A percentile compares a stretch with the other conserved stretches of the same genome.
Evolutionary conservation across 2,888 invertebrate species (phyloP).

Genomic region (Leucophenga montana): DNA sequence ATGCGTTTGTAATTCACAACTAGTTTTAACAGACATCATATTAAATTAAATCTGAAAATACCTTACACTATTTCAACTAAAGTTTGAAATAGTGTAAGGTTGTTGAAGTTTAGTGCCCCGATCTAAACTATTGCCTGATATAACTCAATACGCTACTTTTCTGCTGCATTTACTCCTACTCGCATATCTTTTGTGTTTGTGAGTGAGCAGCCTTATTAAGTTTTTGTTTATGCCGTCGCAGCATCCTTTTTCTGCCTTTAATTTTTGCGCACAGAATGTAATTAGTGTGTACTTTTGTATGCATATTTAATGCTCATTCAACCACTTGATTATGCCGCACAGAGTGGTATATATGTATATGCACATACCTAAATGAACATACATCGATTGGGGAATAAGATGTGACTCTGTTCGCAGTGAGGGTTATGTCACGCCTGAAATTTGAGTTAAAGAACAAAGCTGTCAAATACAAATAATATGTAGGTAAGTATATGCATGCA

Average conservation of each 20-base stretch:
- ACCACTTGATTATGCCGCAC: not conserved
- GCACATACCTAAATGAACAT: not conserved
- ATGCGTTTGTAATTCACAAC: too few species aligned
- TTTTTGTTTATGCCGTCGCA: too few species aligned
- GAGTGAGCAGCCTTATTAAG: too few species aligned
- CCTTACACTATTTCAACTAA: too few species aligned
- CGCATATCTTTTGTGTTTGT: too few species aligned
- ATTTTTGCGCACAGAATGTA: slow-evolving; percentile 45
- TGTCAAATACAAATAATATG: slow-evolving; percentile 35
- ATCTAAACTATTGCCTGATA: not conserved
- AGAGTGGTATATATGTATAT: not conserved
- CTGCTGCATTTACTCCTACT: not conserved
- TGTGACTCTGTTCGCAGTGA: not conserved
- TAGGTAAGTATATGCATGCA: not conserved
- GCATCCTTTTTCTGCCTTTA: not conserved
- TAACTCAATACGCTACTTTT: not conserved
- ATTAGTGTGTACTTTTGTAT: slow-evolving; percentile 46
- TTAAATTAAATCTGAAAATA: too few species aligned
- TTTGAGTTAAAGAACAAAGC: slow-evolving; percentile 54
- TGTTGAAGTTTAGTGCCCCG: too few species aligned
- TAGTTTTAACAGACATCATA: too few species aligned
- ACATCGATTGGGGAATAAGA: not conserved
- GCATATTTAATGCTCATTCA: slow-evolving; percentile 9
- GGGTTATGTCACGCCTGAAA: slow-evolving; percentile 21
- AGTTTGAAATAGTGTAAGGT: too few species aligned